Evolutionary conservation across 2,888 invertebrate genomes (phyloP).

Genomic region (Dorcus parallelipipedus): DNA sequence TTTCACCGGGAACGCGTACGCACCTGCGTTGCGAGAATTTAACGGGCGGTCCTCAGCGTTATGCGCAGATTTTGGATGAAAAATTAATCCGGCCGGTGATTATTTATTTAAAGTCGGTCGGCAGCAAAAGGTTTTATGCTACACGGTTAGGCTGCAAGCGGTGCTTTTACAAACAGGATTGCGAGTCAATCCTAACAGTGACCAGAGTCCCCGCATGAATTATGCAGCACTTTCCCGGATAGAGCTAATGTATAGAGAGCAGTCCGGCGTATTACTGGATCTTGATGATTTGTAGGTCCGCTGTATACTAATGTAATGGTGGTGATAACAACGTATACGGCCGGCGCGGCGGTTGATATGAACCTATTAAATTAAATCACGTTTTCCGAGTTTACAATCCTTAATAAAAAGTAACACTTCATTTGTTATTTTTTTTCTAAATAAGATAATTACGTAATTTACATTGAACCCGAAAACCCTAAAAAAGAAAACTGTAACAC

Average conservation of each 20-base stretch:
- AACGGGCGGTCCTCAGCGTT: too few relatives aligned
- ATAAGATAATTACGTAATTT: too few relatives aligned
- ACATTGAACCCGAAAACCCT: too few relatives aligned
- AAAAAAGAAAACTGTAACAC: too few relatives aligned
- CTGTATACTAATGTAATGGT: constrained; percentile 18
- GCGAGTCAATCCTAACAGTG: constrained; percentile 19
- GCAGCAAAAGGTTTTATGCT: constrained; percentile 16
- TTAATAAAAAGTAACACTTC: too few relatives aligned
- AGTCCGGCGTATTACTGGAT: constrained; percentile 21
- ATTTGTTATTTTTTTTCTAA: too few relatives aligned
- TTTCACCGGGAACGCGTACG: too few relatives aligned
- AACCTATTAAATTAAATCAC: not conserved
- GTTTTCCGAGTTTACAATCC: too few relatives aligned
- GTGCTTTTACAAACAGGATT: not conserved
- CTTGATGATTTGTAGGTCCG: constrained; percentile 26
- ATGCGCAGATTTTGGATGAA: not conserved
- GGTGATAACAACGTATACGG: not conserved
- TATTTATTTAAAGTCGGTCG: constrained; percentile 3
- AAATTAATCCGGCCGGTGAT: not conserved
- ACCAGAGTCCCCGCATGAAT: constrained; percentile 24
- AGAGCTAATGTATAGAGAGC: constrained; percentile 26
- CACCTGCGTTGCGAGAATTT: too few relatives aligned
- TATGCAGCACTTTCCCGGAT: constrained; percentile 25
- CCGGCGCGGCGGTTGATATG: not conserved
- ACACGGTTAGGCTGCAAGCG: not conserved